Evolutionary conservation across 2,888 invertebrate species (phyloP), one percentile per base, ranked within the genome.

Genomic region (Archips crataeganus): DNA sequence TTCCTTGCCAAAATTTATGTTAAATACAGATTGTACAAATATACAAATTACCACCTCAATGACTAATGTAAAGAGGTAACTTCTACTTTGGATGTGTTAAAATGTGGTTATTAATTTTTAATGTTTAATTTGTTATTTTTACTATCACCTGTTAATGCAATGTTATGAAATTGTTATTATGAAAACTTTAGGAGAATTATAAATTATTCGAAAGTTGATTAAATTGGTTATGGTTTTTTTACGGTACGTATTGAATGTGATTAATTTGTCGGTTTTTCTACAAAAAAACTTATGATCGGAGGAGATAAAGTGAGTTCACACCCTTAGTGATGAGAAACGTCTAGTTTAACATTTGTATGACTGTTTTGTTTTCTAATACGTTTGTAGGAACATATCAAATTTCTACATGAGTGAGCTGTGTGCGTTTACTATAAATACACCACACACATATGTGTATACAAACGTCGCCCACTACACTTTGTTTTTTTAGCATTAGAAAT

Each of bases 1-100:
- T 47, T 63, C 47, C 63, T 63, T 63, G 63, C 47, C 63, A 34
- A 63, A 47, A 63, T 54, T 54, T 54, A 32, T 11, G 57, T 57
- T 57, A 15, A n/a, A 15, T 57, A 32, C 32, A 57, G n/a, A 57
- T 10, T 63, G 63, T 63, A 34, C 63, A 63, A 63, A 63, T 63
- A 11, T 45, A 8, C 9, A 57, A 5, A 11, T 57, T 57, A 57
- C 0, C 3, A 57, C 11, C 3, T 11, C 4, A 32, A 32, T 9
- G 3, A 45, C 6, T 49, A 13, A 49, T 8, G 49, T 13, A n/a
- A 49, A 49, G n/a, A 5, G 6, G 49, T n/a, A 49, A 49, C 49
- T 13, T n/a, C 6, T n/a, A 49, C 49, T 49, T n/a, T 13, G 5
- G 49, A 49, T 15, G n/a, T 49, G 15, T n/a, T 6, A n/a, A 6